These are phyloP conservation scores for Ylistrum balloti DNA, from an alignment of 1,140 invertebrate genomes.

Conservation along the genomic window DNA sequence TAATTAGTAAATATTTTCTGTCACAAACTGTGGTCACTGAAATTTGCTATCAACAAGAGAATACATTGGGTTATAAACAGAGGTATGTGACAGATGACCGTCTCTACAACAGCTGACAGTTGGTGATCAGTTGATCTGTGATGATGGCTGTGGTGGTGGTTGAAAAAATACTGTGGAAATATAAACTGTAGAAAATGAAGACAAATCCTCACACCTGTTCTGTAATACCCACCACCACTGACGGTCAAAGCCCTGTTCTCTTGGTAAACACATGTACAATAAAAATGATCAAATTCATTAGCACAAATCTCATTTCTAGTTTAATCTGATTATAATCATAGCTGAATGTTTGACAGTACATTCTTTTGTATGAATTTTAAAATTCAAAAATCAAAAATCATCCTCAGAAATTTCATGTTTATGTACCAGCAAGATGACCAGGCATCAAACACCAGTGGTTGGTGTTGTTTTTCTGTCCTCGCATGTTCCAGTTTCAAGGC, in stretches of 20 bases:
- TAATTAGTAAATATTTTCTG: constrained; percentile 16
- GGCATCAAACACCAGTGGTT: not conserved
- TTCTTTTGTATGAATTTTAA: not conserved
- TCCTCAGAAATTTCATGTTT: not conserved
- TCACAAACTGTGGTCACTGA: not conserved
- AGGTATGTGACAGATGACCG: not conserved
- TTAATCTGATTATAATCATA: not conserved
- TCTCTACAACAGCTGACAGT: not conserved
- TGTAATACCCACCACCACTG: not conserved
- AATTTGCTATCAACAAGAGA: not conserved
- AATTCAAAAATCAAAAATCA: not conserved
- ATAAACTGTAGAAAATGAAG: constrained; percentile 36
- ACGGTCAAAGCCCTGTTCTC: not conserved
- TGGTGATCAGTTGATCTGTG: not conserved
- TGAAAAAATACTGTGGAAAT: not conserved
- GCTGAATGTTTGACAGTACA: not conserved
- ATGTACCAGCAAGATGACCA: not conserved
- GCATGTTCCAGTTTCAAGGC: constrained; percentile 4
- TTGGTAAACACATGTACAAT: not conserved
- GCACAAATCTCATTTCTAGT: not conserved
- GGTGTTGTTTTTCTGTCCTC: not conserved
- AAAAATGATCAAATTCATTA: not conserved
- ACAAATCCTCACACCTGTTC: constrained; percentile 33
- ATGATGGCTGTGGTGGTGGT: not conserved
- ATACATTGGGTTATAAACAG: not conserved